Base-by-base conservation (phyloP, 2,888 invertebrate species). In the Priocnemis perturbator region DNA sequence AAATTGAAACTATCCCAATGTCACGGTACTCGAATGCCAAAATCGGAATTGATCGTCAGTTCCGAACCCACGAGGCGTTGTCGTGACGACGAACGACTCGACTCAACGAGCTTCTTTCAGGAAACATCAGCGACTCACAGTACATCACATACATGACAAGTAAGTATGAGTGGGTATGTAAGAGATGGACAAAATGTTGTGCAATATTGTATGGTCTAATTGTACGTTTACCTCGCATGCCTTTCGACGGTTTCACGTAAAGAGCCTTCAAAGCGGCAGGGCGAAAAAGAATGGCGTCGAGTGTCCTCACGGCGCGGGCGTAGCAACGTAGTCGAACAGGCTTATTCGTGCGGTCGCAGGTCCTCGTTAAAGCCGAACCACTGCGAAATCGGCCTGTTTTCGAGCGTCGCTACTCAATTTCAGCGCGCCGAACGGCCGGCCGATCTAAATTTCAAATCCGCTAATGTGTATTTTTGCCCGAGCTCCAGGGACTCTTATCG, bases 101-200 rank as follows among this genome's bases (percentile, higher is more conserved):
- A 89, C 85, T 87, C 83, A 88, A 83, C 81, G 78, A 79, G 79
- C 80, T 85, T 86, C 83, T 89, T 89, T 85, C 89, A 89, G 89
- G 88, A 76, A 89, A 88, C 86, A 88, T 86, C 88, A 87, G 87
- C 86, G 86, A 86, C 77, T 82, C 88, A 60, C 85, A 86, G 81
- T 89, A 87, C 88, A 89, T 89, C 88, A 88, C 86, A 69, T 89
- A 89, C 83, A 86, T 89, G 87, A 88, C 89, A 84, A 88, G 89
- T 89, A 88, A 89, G 89, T 89, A 83, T 68, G 69, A 37, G 19
- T 60, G 50, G 50, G n/a, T 19, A 50, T 9, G 50, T 17, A 50
- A 50, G 17, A 5, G 37, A 37, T 37, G 11, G 37, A 37, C 37
- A 1, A 11, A 11, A 7, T 7, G 14, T 37, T 37, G 14, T 37